Base-by-base conservation (phyloP, 2,888 invertebrate genomes). In the Latheticus oryzae region DNA sequence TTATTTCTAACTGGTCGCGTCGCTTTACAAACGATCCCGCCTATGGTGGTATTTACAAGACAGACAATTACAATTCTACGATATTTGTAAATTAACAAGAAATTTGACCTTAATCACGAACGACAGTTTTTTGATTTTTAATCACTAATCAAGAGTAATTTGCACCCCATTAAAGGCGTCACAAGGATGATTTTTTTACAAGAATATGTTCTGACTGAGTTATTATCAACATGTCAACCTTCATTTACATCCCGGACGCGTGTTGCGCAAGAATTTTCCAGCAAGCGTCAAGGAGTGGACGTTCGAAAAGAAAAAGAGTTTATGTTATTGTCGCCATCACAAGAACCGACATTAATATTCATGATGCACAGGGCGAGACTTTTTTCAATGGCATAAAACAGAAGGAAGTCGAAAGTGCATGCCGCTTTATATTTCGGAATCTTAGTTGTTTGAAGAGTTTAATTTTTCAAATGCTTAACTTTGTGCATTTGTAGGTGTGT, bases 291-390 rank as follows among this genome's bases (percentile, higher is more conserved):
- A 42, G 52, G 52, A 42, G 52, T 12, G 32, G 24, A 28, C 51
- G 30, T 52, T 42, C 42, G 32, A 42, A 42, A 40, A 32, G 38
- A 52, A 52, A 26, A 13, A 35, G 42, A 42, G 42, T n/a, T n/a
- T n/a, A n/a, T n/a, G 52, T 37, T 38, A 23, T 35, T 26, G 47
- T 26, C 12, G 16, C 28, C 30, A 51, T 30, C 52, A 52, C 33
- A 52, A 19, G 30, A 16, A 33, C 42, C 52, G 51, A 21, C 51
- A 51, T 51, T 40, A 51, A 51, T 51, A 51, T 51, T 38, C 40
- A 51, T 51, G n/a, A n/a, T n/a, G 26, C 28, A 16, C 23, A 37
- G 48, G 48, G 37, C 23, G 48, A 50, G 48, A 24, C 48, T 47
- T 19, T 32, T 38, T 12, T 5, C 9, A 19, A 38, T 23, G 26